Evolutionary conservation across 1,140 invertebrate species (phyloP), one percentile per base, ranked within the genome.

Genomic region (Drosophila seguyi): DNA sequence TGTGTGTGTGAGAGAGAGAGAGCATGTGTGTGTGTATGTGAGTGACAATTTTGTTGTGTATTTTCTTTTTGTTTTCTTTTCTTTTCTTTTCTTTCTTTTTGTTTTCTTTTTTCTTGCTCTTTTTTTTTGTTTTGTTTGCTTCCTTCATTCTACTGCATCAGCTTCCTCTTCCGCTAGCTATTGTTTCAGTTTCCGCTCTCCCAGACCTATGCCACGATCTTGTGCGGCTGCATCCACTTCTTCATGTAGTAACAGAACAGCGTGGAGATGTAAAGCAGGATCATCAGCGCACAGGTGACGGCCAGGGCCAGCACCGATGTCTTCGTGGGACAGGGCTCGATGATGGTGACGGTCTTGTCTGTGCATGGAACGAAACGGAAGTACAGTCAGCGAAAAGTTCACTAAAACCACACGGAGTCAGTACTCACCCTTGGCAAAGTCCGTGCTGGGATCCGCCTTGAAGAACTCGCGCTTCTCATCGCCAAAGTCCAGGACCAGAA

Each of bases 201-300:
- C 14, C 13, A 47, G 67, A 58, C 74, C 80, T 95, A 97, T 87
- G 95, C 95, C 94, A 97, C 95, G 91, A 96, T 95, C 93, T 97
- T 97, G 63, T 95, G 94, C 20, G 97, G 97, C 76, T 95, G 94
- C 92, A 97, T 94, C 97, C 97, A 98, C 92, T 97, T 97, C 92
- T 96, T 97, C 96, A 97, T 97, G 94, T 97, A 97, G 93, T 97
- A 97, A 92, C 96, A 97, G 94, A 97, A 97, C 74, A 98, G 94
- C 27, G 97, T 98, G 58, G 96, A 96, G 82, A 97, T 95, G 93
- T 99, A 98, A 18, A 98, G 95, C n/a, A 98, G 94, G 41, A 98
- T 95, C 65, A 99, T 94, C 39, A 98, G 94, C 41, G 97, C 97
- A 92, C 97, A 98, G 44, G 97, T 98, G 1, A 98, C 97, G 56